These are phyloP conservation scores for Hestina assimilis DNA, from an alignment of 1,140 invertebrate genomes.

Conservation along the genomic window DNA sequence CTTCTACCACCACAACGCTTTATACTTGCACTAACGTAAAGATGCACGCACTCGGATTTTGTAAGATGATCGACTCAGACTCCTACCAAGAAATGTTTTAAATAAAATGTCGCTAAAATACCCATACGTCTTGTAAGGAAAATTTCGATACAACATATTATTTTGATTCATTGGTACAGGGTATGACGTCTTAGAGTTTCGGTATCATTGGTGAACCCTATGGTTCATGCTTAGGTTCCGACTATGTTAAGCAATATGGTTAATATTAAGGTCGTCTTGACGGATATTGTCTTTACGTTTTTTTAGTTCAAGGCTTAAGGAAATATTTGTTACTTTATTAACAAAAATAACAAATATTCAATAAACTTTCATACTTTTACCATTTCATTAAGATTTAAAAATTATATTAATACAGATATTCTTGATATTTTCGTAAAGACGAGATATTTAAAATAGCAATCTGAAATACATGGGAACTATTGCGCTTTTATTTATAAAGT, in stretches of 20 bases:
- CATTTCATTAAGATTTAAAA: not conserved
- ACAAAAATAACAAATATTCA: no score
- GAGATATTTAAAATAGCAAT: no score
- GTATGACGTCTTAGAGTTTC: constrained; percentile 53
- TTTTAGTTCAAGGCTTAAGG: not conserved
- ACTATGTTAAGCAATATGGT: constrained; percentile 62
- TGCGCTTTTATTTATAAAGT: no score
- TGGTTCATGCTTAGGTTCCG: constrained; percentile 53
- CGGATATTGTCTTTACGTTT: constrained; percentile 44
- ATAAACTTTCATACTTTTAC: no score
- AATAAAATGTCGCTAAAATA: constrained; percentile 18
- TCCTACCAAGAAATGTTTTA: constrained; percentile 49
- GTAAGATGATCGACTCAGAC: constrained; percentile 64
- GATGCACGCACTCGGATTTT: constrained; percentile 69
- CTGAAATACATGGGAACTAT: no score
- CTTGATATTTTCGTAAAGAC: no score
- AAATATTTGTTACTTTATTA: not conserved
- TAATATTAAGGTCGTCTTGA: constrained; percentile 53
- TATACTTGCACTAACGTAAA: constrained; percentile 73
- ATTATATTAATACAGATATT: not conserved
- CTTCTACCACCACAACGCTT: constrained; percentile 62
- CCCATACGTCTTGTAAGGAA: constrained; percentile 9
- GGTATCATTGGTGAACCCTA: constrained; percentile 67
- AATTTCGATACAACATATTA: constrained; percentile 5
- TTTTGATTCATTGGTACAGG: constrained; percentile 45